Evolutionary conservation across 2,113 vertebrate genomes (phyloP), one percentile per base, ranked within the genome.

Genomic region (Riparia riparia): DNA sequence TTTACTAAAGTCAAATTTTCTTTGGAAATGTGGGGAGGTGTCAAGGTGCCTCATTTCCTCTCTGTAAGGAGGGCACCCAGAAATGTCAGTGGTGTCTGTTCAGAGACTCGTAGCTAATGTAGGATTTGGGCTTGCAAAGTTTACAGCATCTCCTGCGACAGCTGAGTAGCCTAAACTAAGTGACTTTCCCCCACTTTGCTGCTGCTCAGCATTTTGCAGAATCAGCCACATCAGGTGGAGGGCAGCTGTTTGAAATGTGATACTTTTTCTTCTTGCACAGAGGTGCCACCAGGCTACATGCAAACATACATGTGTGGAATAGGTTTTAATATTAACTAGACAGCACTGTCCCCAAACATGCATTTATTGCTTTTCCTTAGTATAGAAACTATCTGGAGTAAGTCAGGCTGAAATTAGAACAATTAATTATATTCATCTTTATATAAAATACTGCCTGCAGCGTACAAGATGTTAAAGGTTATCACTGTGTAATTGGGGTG

Each of bases 21-120:
- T 94, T 96, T 80, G 77, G 95, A 95, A 92, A 90, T 90, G 26
- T 86, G 90, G 80, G 76, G 90, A 96, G 95, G 86, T 97, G 95
- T 97, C 93, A 92, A 95, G 88, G 88, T 97, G 64, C 92, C 45
- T 97, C 86, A 90, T 92, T 95, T 97, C 83, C 69, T 90, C 60
- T 61, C 86, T 65, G 65, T 68, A 65, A 92, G 90, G 88, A 90
- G 61, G 64, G 82, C 89, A 71, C 95, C 88, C 69, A 97, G 86
- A 96, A 96, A 93, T 95, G 96, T 96, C 96, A 93, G 19, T 12
- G 79, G 7, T 81, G n/a, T 83, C 96, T 96, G 68, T 77, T 65
- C 76, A 83, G 92, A 74, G 64, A 64, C 68, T 70, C 1, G 6
- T 17, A 28, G 82, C 74, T 56, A 73, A 73, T 1, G 21, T 9